Percentiles rank a stretch among this genome's conserved stretches.
Conservation (phyloP, 2,113 vertebrate genomes). For the Calyptommatus sinebrachiatus region DNA sequence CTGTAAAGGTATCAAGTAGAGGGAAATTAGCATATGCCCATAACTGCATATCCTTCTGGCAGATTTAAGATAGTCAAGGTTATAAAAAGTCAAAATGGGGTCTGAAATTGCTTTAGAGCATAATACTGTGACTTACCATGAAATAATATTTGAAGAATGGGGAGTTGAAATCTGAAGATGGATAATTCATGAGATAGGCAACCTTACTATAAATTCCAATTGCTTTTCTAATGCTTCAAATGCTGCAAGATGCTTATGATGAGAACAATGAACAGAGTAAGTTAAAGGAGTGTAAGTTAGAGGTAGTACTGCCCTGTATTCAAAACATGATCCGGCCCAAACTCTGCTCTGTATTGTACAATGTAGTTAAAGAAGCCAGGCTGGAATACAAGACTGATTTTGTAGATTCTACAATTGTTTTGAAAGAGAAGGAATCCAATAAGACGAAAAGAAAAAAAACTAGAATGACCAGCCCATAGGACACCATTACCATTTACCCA, state of each 20-base stretch:
- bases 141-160: too few species aligned
- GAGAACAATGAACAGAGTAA: background rate
- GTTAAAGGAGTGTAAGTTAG: background rate
- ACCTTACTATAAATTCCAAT: too few species aligned
- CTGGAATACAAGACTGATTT: background rate
- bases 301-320: background rate
- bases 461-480: background rate
- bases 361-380: background rate
- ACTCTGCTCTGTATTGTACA: background rate
- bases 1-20: too few species aligned
- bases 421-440: background rate
- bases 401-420: background rate
- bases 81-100: too few species aligned
- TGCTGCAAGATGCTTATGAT: background rate
- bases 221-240: background rate
- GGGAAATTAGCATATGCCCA: too few species aligned
- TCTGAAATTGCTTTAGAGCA: too few species aligned
- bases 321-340: background rate
- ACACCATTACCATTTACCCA: slow-evolving; percentile 28
- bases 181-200: too few species aligned
- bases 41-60: too few species aligned
- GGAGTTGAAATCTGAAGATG: too few species aligned
- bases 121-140: too few species aligned
- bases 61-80: too few species aligned
- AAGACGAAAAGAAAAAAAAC: background rate